Conservation (phyloP, 2,888 invertebrate species). For the Noctua comes region DNA sequence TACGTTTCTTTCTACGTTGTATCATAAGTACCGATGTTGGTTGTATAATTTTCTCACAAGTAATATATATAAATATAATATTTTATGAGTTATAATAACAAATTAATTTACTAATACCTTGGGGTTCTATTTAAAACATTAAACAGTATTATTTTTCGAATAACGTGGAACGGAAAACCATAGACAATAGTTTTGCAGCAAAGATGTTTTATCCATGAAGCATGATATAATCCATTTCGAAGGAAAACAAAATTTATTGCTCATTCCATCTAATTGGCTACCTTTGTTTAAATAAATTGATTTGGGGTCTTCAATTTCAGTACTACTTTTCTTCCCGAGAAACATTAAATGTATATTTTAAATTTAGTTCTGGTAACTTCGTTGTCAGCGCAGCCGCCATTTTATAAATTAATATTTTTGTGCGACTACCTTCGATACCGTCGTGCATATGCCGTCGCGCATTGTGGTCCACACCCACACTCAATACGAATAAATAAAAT, state of each 20-base stretch:
- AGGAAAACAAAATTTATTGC: not conserved
- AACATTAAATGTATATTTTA: not conserved
- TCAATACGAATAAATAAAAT: not conserved
- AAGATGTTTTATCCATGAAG: not conserved
- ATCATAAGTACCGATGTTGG: accelerated
- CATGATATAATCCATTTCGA: not conserved
- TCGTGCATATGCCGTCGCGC: not conserved
- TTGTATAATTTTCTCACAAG: not conserved
- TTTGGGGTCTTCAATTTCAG: not conserved
- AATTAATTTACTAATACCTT: not conserved
- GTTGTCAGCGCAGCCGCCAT: not conserved
- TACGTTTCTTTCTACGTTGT: conserved; percentile 64
- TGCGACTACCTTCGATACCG: not conserved
- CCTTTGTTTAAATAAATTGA: not conserved
- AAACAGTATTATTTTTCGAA: not conserved
- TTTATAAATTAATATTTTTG: not conserved
- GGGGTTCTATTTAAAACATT: not conserved
- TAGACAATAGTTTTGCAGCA: not conserved
- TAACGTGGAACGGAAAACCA: not conserved
- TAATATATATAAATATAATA: not conserved
- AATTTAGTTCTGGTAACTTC: conserved; percentile 1
- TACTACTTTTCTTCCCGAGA: not conserved
- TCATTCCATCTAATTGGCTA: not conserved
- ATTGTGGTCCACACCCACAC: not conserved
- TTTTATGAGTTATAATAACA: not conserved